Evolutionary conservation across 2,113 vertebrate genomes (phyloP), one percentile per base, ranked within the genome.

Genomic region (Fulmarus glacialis): DNA sequence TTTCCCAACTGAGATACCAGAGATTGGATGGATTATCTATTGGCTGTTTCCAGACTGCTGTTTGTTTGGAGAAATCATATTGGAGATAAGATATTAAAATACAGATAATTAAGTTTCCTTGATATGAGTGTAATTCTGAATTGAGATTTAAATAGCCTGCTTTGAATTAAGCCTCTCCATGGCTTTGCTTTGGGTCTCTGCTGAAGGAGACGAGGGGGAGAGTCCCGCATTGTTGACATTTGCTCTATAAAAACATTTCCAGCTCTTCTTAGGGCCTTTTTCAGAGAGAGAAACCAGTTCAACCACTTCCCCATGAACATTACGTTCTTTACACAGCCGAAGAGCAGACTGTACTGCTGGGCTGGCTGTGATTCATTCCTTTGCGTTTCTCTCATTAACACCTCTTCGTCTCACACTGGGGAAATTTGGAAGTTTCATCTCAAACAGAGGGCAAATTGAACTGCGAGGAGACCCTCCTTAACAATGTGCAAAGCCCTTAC

Each of bases 71-170:
- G 86, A 95, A 96, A 95, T 97, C 86, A 19, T 78, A 43, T n/a
- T 58, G 89, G 73, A 97, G 96, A 97, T 97, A 95, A 97, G 96
- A 93, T 91, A 94, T 85, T 72, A 92, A 95, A 97, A 94, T 43
- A 12, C 34, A 96, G 93, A 95, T 96, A 97, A 95, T 96, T 81
- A 82, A 68, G 87, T 96, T 96, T 95, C 70, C 94, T 85, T 91
- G 93, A 93, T 87, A 95, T 0, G 77, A 89, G 77, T 34, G 70
- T 78, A 72, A 79, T 93, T 94, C 92, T 79, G 94, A 93, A 90
- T 53, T 88, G 95, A 94, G 90, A 70, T 97, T 94, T 94, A 97
- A 95, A 94, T 71, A 84, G 93, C 30, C 80, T 94, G 86, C 89
- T 93, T 75, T 96, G 92, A 89, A 60, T 96, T 58, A 59, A 77